Percentiles rank a stretch among this genome's conserved stretches.
Conservation (phyloP, 2,888 invertebrate genomes). For the Napeogenes inachia region DNA sequence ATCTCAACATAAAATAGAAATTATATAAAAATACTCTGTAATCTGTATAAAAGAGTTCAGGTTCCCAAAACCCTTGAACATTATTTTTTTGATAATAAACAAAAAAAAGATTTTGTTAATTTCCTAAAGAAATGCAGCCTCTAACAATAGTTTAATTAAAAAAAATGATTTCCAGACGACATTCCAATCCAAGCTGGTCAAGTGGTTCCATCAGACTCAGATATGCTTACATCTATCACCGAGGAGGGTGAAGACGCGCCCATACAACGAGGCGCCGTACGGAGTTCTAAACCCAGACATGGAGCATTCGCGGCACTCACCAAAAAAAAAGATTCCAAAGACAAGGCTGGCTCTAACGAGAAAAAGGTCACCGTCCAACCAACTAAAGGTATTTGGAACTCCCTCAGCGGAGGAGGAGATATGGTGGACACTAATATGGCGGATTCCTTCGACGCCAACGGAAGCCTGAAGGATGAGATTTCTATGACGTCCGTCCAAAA, state of each 20-base stretch:
- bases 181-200: slow-evolving; percentile 90
- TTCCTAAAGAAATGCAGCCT: no score
- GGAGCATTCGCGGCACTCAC: slow-evolving; percentile 79
- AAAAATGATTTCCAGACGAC: slow-evolving; percentile 81
- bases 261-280: slow-evolving; percentile 72
- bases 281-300: slow-evolving; percentile 80
- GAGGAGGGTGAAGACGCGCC: slow-evolving; percentile 80
- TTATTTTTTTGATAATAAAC: no score
- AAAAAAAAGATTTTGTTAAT: no score
- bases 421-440: slow-evolving; percentile 56
- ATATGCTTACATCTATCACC: slow-evolving; percentile 80
- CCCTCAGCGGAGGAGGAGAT: slow-evolving; percentile 68
- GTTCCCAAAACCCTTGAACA: no score
- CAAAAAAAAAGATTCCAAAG: slow-evolving; percentile 79
- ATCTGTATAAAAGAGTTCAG: no score
- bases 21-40: no score
- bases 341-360: slow-evolving; percentile 58
- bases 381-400: slow-evolving; percentile 68
- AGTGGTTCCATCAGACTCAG: slow-evolving; percentile 76
- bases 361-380: slow-evolving; percentile 69
- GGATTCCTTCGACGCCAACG: slow-evolving; percentile 62
- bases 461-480: slow-evolving; percentile 70
- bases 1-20: slow-evolving; percentile 11
- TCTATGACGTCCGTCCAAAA: slow-evolving; percentile 62
- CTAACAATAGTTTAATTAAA: background rate